Percentiles rank a stretch among this genome's conserved stretches.
Evolutionary conservation across 1,140 invertebrate genomes (phyloP).

Genomic region (Lutraria rhynchaena): DNA sequence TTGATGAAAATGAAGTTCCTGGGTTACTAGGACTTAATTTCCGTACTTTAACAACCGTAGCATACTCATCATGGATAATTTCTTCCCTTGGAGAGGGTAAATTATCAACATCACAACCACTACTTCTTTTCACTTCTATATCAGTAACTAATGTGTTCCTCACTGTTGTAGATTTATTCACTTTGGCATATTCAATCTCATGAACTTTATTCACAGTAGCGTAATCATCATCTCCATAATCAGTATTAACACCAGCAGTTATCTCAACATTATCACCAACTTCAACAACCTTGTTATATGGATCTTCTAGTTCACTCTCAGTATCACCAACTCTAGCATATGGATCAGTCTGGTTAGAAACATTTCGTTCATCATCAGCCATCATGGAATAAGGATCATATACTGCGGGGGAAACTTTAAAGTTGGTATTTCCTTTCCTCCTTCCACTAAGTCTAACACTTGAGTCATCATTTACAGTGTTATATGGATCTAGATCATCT

Average conservation of each 20-base stretch:
- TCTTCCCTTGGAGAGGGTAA: slow-evolving; percentile 23
- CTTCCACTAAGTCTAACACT: background rate
- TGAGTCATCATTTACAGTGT: slow-evolving; percentile 24
- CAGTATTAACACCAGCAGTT: background rate
- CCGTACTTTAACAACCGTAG: slow-evolving; percentile 46
- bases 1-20: background rate
- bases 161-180: slow-evolving; percentile 29
- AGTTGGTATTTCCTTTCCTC: slow-evolving; percentile 25
- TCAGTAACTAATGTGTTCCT: background rate
- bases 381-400: slow-evolving; percentile 41
- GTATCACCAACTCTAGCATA: slow-evolving; percentile 55
- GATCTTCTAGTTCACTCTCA: slow-evolving; percentile 42
- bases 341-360: slow-evolving; percentile 58
- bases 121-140: background rate
- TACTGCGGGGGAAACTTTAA: background rate
- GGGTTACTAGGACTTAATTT: background rate
- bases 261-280: background rate
- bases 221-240: slow-evolving; percentile 53
- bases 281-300: slow-evolving; percentile 53
- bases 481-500: slow-evolving; percentile 52
- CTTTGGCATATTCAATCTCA: slow-evolving; percentile 51
- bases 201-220: slow-evolving; percentile 47
- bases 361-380: slow-evolving; percentile 54
- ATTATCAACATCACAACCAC: background rate
- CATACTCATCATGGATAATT: slow-evolving; percentile 44